Evolutionary conservation across 2,888 invertebrate genomes (phyloP).

Genomic region (Pterobdella sp.): DNA sequence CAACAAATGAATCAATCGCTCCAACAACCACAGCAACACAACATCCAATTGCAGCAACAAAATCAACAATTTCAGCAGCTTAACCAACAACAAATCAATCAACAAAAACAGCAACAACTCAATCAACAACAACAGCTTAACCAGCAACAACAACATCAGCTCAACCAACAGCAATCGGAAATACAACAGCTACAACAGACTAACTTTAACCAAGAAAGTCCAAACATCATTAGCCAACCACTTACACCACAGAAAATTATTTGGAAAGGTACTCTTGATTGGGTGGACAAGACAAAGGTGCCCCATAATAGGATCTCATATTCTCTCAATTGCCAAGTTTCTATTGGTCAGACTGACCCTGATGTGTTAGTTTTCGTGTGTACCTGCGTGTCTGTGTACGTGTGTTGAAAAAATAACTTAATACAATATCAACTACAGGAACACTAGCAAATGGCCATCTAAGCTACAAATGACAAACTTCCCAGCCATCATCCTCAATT

Average conservation of each 20-base stretch:
- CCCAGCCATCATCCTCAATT: constrained; percentile 82
- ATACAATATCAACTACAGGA: constrained; percentile 53
- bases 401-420: neutral
- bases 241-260: constrained; percentile 29
- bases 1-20: constrained; percentile 11
- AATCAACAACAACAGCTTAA: constrained; percentile 15
- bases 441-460: constrained; percentile 85
- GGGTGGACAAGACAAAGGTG: constrained; percentile 31
- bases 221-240: constrained; percentile 2
- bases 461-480: constrained; percentile 87
- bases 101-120: constrained; percentile 9
- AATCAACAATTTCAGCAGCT: neutral
- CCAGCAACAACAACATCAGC: constrained; percentile 22
- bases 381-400: neutral
- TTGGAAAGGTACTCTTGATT: constrained; percentile 32
- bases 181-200: constrained; percentile 3
- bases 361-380: constrained; percentile 16
- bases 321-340: constrained; percentile 27
- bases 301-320: neutral
- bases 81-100: neutral
- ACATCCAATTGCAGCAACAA: constrained; percentile 15
- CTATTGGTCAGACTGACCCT: constrained; percentile 14
- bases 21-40: constrained; percentile 7
- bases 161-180: constrained; percentile 11
- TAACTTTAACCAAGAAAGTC: constrained; percentile 24